Conservation (phyloP, 2,797 vertebrate genomes). For the Mormyrops attenuatus region DNA sequence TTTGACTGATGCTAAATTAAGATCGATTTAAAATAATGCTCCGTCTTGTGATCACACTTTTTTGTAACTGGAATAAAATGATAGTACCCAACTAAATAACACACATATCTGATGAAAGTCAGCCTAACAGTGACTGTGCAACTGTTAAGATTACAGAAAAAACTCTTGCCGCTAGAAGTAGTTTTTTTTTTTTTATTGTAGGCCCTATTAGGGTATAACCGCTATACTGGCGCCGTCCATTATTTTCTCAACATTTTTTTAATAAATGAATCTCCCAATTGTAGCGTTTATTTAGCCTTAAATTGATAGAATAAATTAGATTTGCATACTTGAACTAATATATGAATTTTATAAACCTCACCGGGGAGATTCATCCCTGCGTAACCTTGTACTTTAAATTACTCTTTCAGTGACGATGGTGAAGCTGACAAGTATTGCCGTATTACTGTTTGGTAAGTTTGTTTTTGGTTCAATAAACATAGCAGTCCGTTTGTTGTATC, state of each 20-base stretch:
- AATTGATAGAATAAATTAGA: background rate
- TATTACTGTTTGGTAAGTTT: slow-evolving; percentile 15
- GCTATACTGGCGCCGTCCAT: background rate
- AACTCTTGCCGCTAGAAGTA: background rate
- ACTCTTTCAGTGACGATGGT: slow-evolving; percentile 11
- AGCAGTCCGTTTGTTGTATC: background rate
- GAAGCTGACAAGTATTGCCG: background rate
- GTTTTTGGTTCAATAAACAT: background rate
- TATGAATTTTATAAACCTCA: background rate
- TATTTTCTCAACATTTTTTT: background rate
- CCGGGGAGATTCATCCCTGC: background rate
- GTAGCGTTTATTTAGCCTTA: background rate
- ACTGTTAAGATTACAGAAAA: background rate
- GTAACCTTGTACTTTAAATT: background rate
- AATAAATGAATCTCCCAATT: background rate
- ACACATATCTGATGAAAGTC: background rate
- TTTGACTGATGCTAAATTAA: background rate
- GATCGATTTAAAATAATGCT: background rate
- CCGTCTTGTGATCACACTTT: background rate
- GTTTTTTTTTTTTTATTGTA: background rate
- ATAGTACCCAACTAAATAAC: background rate
- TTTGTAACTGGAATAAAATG: background rate
- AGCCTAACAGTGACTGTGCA: background rate
- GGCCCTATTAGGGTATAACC: background rate
- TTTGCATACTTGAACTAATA: background rate